Evolutionary conservation across 2,113 vertebrate species (phyloP), one percentile per base, ranked within the genome.

Genomic region (Brachyistius frenatus): DNA sequence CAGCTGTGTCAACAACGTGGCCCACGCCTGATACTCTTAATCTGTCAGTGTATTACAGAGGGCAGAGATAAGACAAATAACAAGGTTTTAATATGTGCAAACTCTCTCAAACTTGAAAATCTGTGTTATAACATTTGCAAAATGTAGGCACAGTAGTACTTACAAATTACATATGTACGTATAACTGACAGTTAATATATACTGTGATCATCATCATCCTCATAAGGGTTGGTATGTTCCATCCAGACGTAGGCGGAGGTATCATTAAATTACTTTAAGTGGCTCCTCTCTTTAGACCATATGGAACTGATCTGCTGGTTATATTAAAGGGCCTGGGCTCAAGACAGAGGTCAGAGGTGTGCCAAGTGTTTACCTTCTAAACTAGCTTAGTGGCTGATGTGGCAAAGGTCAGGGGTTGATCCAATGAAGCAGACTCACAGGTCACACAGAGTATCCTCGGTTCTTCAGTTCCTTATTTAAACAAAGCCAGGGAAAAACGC

Each of bases 1-100:
- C 91, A 93, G 91, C 91, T 92, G 92, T 88, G 92, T 92, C 90
- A 93, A 92, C 87, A 92, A 0, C 50, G 7, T 1, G 33, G 69
- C 60, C 64, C 49, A 55, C 16, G 36, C 35, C 63, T 49, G 37
- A 66, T 30, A 66, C 73, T 75, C 80, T 80, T 84, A 78, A 86
- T 71, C 41, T 30, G 41, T 23, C 36, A 23, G 23, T 23, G 23
- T 23, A 23, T 23, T 23, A 23, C 23, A 31, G 66, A 58, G 60
- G 52, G 11, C 15, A 33, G 30, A 83, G 55, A 77, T 76, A 69
- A 80, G 39, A 53, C 15, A 7, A 36, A 39, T 16, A 66, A 62
- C 52, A 78, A 0, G 30, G 5, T 60, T 64, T 44, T 52, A 52
- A 78, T 76, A 15, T 50, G 11, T 23, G 16, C 56, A 70, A 50